Evolutionary conservation across 2,888 invertebrate genomes (phyloP).

Genomic region (Folsomia manolachei): DNA sequence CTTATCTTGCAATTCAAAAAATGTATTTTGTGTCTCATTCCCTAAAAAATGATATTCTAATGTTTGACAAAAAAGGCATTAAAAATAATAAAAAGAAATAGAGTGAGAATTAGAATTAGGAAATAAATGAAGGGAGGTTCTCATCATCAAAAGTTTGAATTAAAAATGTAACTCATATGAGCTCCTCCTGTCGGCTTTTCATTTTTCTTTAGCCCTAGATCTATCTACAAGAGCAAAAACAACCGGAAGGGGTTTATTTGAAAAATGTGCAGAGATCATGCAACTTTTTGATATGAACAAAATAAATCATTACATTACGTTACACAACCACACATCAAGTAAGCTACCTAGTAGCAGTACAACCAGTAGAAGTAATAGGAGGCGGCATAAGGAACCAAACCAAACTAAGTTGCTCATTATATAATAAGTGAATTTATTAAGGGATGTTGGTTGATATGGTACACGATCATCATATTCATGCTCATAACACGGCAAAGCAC

Average conservation of each 20-base stretch:
- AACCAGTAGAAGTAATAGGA: neutral
- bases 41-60: too few species aligned
- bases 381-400: too few species aligned
- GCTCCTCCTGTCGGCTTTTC: neutral
- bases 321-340: neutral
- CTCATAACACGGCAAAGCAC: too few species aligned
- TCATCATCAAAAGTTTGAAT: neutral
- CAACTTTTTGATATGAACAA: constrained; percentile 25
- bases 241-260: constrained; percentile 24
- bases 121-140: neutral
- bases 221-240: constrained; percentile 4
- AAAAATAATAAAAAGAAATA: neutral
- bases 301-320: neutral
- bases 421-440: neutral
- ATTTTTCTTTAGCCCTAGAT: too few species aligned
- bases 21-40: too few species aligned
- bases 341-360: neutral
- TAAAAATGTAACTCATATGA: neutral
- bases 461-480: too few species aligned
- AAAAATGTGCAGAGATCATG: constrained; percentile 42
- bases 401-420: too few species aligned
- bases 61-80: neutral
- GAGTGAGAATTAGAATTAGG: neutral
- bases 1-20: too few species aligned
- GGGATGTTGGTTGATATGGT: neutral